Evolutionary conservation across 2,888 invertebrate species (phyloP), one percentile per base, ranked within the genome.

Genomic region (Spisula solida): DNA sequence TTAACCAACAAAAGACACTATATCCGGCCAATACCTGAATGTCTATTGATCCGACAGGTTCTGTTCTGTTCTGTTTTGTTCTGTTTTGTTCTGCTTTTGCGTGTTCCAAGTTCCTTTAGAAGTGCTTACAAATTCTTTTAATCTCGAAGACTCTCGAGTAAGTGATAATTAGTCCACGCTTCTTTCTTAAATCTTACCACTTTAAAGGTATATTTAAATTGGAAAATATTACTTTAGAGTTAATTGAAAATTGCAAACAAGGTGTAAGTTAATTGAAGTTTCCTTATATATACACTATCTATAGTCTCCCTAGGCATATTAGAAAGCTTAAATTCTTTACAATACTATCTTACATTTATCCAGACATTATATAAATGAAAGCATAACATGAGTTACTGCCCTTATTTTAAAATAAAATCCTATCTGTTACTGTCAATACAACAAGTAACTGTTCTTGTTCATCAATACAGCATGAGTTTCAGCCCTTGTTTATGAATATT

Each of bases 1-100:
- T 66, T 66, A 66, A 66, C 60, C 60, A 25, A 66, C 60, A 66
- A 66, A 66, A 66, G 60, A 66, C 60, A 66, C 25, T 66, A 66
- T 66, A 25, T 66, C 75, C 31, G 31, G 34, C 75, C 34, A 31
- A 12, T 31, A 75, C 29, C 75, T n/a, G n/a, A 75, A 18, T 34
- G 41, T 75, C 75, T 75, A 75, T 75, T 75, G 75, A 75, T 75
- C 16, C 10, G 8, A 66, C 5, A 10, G 25, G 60, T 25, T 66
- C 25, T n/a, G n/a, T 2, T 10, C 4, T n/a, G n/a, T n/a, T n/a
- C 20, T 6, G 20, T 66, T 66, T 8, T 41, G 41, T 2, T 10
- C 0, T n/a, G 25, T 25, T 25, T n/a, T n/a, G 20, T 66, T 66
- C n/a, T n/a, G n/a, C n/a, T n/a, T n/a, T n/a, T n/a, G n/a, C n/a